Conservation (phyloP, 2,797 vertebrate species). For the Rhincodon typus region DNA sequence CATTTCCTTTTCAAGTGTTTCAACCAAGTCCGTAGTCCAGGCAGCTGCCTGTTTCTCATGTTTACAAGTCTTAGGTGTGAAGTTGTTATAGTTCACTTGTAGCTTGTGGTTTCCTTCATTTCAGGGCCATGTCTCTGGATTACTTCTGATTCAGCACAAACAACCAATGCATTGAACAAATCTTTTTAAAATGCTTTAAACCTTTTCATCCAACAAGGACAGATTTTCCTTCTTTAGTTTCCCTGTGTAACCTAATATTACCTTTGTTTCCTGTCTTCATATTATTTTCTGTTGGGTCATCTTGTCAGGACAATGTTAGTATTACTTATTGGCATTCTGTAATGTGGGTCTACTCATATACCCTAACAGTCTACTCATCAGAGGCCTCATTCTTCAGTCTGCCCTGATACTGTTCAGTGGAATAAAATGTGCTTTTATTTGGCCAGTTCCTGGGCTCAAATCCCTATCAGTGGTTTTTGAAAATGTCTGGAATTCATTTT, state of each 20-base stretch:
- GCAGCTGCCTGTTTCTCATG: neutral
- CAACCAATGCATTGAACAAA: neutral
- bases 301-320: neutral
- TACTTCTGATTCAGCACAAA: neutral
- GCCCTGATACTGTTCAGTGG: neutral
- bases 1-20: constrained; percentile 31
- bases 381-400: neutral
- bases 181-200: neutral
- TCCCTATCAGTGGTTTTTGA: neutral
- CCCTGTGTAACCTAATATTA: neutral
- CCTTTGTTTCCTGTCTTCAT: constrained; percentile 8
- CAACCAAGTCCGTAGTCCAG: neutral
- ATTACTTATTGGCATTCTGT: neutral
- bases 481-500: neutral
- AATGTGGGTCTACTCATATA: neutral
- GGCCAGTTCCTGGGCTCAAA: neutral
- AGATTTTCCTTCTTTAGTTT: constrained; percentile 4
- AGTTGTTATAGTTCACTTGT: neutral
- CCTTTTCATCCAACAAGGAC: neutral
- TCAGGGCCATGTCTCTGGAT: neutral
- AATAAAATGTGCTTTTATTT: neutral
- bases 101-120: neutral
- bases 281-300: neutral
- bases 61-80: neutral
- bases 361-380: neutral